Evolutionary conservation across 2,888 invertebrate genomes (phyloP).

Genomic region (Aphidoletes aphidimyza): DNA sequence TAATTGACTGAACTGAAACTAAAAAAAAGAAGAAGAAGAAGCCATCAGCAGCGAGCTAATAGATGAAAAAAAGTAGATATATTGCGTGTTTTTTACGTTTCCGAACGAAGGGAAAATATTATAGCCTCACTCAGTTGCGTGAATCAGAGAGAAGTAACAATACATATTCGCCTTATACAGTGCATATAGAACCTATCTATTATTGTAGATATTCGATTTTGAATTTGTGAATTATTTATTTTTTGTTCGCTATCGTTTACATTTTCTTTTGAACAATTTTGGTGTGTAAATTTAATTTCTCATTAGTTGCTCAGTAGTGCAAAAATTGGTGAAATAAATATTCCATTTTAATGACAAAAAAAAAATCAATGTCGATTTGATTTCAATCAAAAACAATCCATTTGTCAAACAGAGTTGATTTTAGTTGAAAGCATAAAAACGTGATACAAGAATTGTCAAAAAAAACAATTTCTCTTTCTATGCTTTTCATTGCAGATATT

Average conservation of each 20-base stretch:
- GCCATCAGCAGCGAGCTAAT: not conserved
- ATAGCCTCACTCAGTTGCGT: conserved; percentile 38
- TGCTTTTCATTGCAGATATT: not conserved
- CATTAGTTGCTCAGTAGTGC: not conserved
- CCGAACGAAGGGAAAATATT: not conserved
- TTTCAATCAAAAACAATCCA: not conserved
- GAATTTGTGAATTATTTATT: not conserved
- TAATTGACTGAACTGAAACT: not conserved
- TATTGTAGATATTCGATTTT: not conserved
- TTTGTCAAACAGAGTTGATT: not conserved
- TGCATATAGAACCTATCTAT: conserved; percentile 1
- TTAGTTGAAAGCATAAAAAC: not conserved
- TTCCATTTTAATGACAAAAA: too few species aligned
- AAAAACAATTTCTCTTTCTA: too few species aligned
- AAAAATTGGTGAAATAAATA: too few species aligned
- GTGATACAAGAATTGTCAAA: too few species aligned
- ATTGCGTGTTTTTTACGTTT: conserved; percentile 48
- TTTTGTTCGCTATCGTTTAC: not conserved
- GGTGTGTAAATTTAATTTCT: not conserved
- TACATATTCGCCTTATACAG: conserved; percentile 28
- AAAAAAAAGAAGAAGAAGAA: conserved; percentile 29
- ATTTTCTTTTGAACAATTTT: not conserved
- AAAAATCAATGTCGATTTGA: too few species aligned
- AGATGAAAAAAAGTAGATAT: conserved; percentile 5
- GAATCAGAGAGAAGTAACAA: conserved; percentile 35